Evolutionary conservation across 2,888 invertebrate genomes (phyloP).

Genomic region (Zeuzera pyrina): DNA sequence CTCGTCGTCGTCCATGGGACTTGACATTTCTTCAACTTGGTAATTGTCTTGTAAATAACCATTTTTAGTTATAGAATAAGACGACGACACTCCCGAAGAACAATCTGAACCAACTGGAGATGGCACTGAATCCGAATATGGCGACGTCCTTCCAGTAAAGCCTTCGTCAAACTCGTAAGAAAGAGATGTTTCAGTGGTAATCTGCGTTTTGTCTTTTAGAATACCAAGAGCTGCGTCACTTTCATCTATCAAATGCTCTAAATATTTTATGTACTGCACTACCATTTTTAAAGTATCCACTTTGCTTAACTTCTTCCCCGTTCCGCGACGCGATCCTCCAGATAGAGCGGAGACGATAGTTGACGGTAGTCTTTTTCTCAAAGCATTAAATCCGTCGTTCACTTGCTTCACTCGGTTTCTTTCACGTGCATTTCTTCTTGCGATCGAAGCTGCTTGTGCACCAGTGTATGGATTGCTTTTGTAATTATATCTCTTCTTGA

Average conservation of each 20-base stretch:
- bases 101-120: slow-evolving; percentile 81
- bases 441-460: slow-evolving; percentile 87
- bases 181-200: slow-evolving; percentile 18
- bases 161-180: slow-evolving; percentile 48
- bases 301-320: slow-evolving; percentile 89
- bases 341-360: slow-evolving; percentile 80
- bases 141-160: slow-evolving; percentile 39
- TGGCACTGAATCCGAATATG: slow-evolving; percentile 67
- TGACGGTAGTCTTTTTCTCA: slow-evolving; percentile 88
- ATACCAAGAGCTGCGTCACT: slow-evolving; percentile 71
- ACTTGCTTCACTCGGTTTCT: slow-evolving; percentile 96
- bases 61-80: slow-evolving; percentile 36
- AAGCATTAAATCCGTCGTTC: slow-evolving; percentile 91
- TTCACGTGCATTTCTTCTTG: slow-evolving; percentile 94
- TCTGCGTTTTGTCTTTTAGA: slow-evolving; percentile 17
- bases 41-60: slow-evolving; percentile 28
- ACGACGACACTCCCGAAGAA: slow-evolving; percentile 71
- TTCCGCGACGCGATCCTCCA: slow-evolving; percentile 79
- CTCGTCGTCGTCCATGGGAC: slow-evolving; percentile 87
- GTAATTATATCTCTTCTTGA: slow-evolving; percentile 79
- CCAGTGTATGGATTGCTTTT: slow-evolving; percentile 67
- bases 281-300: slow-evolving; percentile 93
- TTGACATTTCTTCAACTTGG: slow-evolving; percentile 57
- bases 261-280: slow-evolving; percentile 89
- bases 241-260: slow-evolving; percentile 83